A percentile compares a stretch with the other conserved stretches of the same genome.
phyloP scores from a whole-genome alignment of 2,113 vertebrate species.

The Pollimyrus isidori region DNA sequence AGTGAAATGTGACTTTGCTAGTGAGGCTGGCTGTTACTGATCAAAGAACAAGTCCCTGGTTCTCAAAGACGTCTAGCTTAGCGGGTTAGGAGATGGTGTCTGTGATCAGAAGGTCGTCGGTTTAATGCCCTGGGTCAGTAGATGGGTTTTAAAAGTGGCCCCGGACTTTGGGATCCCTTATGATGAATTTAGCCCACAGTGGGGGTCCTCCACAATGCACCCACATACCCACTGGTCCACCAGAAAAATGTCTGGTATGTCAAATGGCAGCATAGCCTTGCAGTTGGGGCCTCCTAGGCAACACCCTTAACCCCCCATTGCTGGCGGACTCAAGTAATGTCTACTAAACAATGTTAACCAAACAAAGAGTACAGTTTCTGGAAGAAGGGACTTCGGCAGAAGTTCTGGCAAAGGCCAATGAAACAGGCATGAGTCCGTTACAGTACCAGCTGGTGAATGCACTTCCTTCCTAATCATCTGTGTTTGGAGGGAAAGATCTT shows the following conservation, averaged over 20 bases:
- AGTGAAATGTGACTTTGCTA: neutral
- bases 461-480: neutral
- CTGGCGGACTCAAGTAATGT: neutral
- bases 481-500: neutral
- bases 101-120: neutral
- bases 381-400: neutral
- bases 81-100: neutral
- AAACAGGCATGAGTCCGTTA: neutral
- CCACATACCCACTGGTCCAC: neutral
- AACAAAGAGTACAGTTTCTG: neutral
- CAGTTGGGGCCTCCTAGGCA: neutral
- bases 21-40: neutral
- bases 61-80: neutral
- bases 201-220: neutral
- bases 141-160: neutral
- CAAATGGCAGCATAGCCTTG: neutral
- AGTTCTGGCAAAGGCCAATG: neutral
- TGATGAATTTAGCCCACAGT: neutral
- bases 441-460: neutral
- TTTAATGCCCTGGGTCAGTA: neutral
- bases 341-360: neutral
- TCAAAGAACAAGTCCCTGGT: neutral
- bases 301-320: neutral
- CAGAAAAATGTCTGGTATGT: neutral
- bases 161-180: neutral